A percentile compares a stretch with the other conserved stretches of the same genome.
Evolutionary conservation across 2,113 vertebrate genomes (phyloP).

Genomic region (Equus przewalskii): DNA sequence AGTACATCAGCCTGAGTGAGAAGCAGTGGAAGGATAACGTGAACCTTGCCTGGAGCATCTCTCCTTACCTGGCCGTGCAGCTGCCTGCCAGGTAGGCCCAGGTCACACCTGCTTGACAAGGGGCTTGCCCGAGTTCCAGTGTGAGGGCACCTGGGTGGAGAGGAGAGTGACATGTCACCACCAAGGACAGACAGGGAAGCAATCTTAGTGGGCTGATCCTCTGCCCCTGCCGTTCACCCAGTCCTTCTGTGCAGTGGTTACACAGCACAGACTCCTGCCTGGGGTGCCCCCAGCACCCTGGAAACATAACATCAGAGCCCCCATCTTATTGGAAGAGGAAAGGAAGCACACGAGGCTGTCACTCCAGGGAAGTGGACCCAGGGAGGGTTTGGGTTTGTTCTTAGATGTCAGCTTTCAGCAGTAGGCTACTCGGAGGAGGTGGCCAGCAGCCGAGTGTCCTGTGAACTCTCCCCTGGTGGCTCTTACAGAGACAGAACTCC

Average conservation of each 20-base stretch:
- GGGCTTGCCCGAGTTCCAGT: not conserved
- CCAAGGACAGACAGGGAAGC: not conserved
- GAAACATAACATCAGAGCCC: not conserved
- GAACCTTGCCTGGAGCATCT: conserved; percentile 97
- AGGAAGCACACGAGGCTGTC: not conserved
- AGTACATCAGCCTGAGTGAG: conserved; percentile 96
- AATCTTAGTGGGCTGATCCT: no score
- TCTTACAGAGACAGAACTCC: not conserved
- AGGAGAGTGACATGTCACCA: no score
- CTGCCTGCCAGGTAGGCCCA: conserved; percentile 93
- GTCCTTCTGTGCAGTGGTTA: not conserved
- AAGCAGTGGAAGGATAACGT: conserved; percentile 99
- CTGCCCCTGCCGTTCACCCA: not conserved
- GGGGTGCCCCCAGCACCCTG: not conserved
- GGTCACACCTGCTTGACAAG: no score
- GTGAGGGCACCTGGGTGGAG: not conserved
- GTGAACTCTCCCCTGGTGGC: fast-evolving
- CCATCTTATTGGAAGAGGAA: fast-evolving
- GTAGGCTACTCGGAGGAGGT: not conserved
- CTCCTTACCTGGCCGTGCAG: conserved; percentile 96
- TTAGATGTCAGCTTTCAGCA: not conserved
- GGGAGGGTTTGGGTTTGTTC: not conserved
- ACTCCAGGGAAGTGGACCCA: not conserved
- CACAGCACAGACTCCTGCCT: not conserved
- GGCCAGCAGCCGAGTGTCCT: not conserved